These are phyloP conservation scores for Cyprinodon brontotheroides DNA, from an alignment of 2,113 vertebrate species.

Conservation along the genomic window DNA sequence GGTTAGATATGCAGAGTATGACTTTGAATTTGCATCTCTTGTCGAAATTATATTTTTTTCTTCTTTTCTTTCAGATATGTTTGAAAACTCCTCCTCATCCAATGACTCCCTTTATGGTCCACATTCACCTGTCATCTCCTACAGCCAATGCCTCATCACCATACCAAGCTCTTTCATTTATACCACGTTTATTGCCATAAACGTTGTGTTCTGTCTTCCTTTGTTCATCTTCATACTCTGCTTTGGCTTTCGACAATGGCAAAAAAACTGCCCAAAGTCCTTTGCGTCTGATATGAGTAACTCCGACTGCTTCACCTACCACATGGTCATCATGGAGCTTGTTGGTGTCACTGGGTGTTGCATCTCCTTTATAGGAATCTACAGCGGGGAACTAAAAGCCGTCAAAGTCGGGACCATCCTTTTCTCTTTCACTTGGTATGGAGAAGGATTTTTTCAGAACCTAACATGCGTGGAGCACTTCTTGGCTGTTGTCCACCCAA, in stretches of 20 bases:
- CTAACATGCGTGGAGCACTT: slow-evolving; percentile 22
- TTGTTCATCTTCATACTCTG: not conserved
- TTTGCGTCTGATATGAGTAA: not conserved
- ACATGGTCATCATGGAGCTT: not conserved
- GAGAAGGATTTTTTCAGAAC: not conserved
- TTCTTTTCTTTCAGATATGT: slow-evolving; percentile 2
- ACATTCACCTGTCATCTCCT: not conserved
- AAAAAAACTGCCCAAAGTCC: not conserved
- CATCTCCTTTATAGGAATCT: no score
- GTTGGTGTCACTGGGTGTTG: not conserved
- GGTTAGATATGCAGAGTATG: no score
- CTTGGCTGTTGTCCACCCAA: slow-evolving; percentile 11
- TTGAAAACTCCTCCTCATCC: not conserved
- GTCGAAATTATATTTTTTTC: no score
- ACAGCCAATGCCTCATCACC: not conserved
- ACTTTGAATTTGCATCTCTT: no score
- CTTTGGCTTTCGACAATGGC: not conserved
- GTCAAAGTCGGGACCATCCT: not conserved
- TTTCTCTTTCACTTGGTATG: not conserved
- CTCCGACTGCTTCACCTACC: slow-evolving; percentile 9
- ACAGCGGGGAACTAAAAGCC: accelerated
- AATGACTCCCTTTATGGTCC: not conserved
- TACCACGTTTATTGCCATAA: not conserved
- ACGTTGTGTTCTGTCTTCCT: not conserved
- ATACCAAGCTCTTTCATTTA: not conserved